A percentile compares a stretch with the other conserved stretches of the same genome.
phyloP scores from a whole-genome alignment of 2,888 invertebrate species.

The Cerceris ruficornis region DNA sequence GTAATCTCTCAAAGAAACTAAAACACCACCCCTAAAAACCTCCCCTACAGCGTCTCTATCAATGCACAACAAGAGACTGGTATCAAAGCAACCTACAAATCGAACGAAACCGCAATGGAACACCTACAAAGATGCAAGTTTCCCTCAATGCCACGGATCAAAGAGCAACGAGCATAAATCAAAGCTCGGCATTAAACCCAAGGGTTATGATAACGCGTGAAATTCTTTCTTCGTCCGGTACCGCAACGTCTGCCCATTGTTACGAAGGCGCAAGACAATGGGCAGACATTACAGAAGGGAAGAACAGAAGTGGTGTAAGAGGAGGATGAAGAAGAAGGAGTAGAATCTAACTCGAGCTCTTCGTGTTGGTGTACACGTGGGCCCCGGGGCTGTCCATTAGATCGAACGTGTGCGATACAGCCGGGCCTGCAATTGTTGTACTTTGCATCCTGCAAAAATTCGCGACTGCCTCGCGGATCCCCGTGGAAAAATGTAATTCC shows the following conservation, averaged over 20 bases:
- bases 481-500: background rate
- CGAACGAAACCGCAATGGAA: background rate
- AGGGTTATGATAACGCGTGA: conserved; percentile 35
- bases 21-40: no score
- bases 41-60: background rate
- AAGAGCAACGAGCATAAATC: conserved; percentile 30
- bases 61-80: background rate
- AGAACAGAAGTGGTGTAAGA: conserved; percentile 33
- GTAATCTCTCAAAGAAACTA: no score
- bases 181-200: conserved; percentile 43
- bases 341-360: conserved; percentile 5
- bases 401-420: conserved; percentile 54
- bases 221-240: conserved; percentile 27
- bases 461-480: background rate
- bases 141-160: background rate
- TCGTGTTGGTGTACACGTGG: background rate
- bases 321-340: conserved; percentile 8
- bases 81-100: background rate
- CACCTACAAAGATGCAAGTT: background rate
- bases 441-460: conserved; percentile 28
- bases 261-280: conserved; percentile 52
- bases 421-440: conserved; percentile 45
- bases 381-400: conserved; percentile 59
- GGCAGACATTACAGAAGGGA: conserved; percentile 45
- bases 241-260: conserved; percentile 53